These are phyloP conservation scores for Plebejus melissa DNA, from an alignment of 2,888 invertebrate genomes.

Conservation along the genomic window DNA sequence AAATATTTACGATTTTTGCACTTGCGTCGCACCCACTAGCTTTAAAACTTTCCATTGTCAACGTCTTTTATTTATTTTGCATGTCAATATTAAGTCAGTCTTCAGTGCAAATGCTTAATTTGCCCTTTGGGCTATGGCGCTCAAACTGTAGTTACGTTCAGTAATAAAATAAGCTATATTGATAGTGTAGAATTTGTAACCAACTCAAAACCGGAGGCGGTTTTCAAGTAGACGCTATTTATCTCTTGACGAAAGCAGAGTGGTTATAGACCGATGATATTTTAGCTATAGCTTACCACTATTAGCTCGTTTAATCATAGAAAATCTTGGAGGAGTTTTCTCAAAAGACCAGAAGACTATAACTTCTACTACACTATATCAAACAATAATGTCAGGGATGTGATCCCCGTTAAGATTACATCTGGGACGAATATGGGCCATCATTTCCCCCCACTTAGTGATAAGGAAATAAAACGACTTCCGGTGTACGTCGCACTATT, in stretches of 20 bases:
- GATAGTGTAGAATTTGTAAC: too few relatives aligned
- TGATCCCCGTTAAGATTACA: slow-evolving; percentile 5
- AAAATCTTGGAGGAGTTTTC: neutral
- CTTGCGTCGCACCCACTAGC: neutral
- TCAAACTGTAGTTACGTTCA: too few relatives aligned
- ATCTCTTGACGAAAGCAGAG: too few relatives aligned
- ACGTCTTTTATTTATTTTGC: neutral
- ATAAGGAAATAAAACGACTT: slow-evolving; percentile 10
- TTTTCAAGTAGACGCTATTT: too few relatives aligned
- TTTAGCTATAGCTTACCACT: too few relatives aligned
- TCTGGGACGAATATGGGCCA: slow-evolving; percentile 15
- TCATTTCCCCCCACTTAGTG: slow-evolving; percentile 16
- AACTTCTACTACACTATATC: neutral
- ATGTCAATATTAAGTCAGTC: too few relatives aligned
- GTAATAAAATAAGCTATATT: too few relatives aligned
- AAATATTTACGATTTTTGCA: neutral
- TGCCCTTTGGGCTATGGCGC: too few relatives aligned
- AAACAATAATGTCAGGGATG: slow-evolving; percentile 10
- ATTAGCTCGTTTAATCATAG: neutral
- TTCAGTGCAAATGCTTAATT: too few relatives aligned
- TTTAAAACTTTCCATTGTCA: too few relatives aligned
- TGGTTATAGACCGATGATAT: too few relatives aligned
- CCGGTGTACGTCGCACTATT: neutral
- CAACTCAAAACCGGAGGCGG: too few relatives aligned
- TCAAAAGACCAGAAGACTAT: neutral